Evolutionary conservation across 2,113 vertebrate species (phyloP).

Genomic region (Heliornis fulica): DNA sequence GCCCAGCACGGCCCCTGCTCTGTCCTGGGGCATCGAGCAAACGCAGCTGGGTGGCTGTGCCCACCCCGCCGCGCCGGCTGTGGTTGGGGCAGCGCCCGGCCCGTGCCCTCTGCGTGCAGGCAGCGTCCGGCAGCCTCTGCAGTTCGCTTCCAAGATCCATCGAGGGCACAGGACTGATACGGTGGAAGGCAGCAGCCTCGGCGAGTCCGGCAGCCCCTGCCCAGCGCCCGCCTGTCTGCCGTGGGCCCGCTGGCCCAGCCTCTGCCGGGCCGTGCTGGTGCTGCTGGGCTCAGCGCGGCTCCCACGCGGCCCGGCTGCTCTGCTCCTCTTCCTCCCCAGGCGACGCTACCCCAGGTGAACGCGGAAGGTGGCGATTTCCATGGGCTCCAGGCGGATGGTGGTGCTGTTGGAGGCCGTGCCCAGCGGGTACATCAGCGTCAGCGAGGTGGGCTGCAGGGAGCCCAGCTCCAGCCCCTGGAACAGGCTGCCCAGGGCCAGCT

Average conservation of each 20-base stretch:
- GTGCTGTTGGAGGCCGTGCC: slow-evolving; percentile 79
- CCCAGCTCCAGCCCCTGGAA: slow-evolving; percentile 86
- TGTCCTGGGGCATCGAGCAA: neutral
- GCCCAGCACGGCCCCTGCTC: neutral
- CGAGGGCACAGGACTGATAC: slow-evolving; percentile 23
- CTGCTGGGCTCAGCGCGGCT: neutral
- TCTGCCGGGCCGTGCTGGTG: neutral
- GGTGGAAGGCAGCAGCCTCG: slow-evolving; percentile 1
- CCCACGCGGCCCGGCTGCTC: neutral
- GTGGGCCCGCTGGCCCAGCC: neutral
- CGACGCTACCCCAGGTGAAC: slow-evolving; percentile 83
- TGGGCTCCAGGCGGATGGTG: slow-evolving; percentile 84
- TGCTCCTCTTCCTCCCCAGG: neutral
- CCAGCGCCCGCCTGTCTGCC: neutral
- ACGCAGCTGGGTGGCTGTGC: neutral
- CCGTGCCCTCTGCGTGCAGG: neutral
- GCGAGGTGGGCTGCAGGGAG: slow-evolving; percentile 87
- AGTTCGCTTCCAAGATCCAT: neutral
- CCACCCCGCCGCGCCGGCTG: neutral
- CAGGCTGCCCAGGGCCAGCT: slow-evolving; percentile 84
- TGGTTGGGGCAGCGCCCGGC: rapidly evolving
- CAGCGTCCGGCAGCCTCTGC: neutral
- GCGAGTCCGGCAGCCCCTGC: neutral
- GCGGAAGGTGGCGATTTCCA: slow-evolving; percentile 93
- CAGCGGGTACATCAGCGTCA: slow-evolving; percentile 88